Conservation (phyloP, 2,113 vertebrate genomes). For the Pteronura brasiliensis region DNA sequence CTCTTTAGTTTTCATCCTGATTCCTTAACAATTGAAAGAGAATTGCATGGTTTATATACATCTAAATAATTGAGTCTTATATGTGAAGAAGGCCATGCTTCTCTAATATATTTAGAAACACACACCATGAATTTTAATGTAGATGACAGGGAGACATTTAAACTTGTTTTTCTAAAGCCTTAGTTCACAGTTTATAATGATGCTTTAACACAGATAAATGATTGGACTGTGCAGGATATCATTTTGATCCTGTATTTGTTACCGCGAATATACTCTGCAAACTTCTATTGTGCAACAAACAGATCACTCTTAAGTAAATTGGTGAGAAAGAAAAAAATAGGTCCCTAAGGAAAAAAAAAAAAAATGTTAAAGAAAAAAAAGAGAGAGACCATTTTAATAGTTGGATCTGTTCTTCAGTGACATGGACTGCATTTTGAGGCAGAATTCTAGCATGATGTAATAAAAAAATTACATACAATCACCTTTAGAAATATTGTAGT, state of each 20-base stretch:
- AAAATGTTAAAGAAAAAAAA: neutral
- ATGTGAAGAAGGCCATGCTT: neutral
- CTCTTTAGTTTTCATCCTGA: neutral
- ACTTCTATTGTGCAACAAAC: neutral
- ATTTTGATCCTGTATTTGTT: neutral
- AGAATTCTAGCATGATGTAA: neutral
- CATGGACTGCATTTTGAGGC: accelerated
- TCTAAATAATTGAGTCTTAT: neutral
- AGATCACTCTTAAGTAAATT: neutral
- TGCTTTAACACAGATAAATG: neutral
- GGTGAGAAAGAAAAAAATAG: neutral
- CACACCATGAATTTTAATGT: neutral
- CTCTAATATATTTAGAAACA: neutral
- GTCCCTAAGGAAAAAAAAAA: neutral
- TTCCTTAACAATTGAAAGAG: neutral
- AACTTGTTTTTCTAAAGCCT: neutral
- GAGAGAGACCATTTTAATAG: neutral
- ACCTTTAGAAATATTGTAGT: neutral
- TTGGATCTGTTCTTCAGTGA: neutral
- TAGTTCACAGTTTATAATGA: neutral
- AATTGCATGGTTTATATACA: neutral
- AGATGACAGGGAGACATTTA: neutral
- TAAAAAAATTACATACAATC: neutral
- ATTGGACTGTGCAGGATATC: neutral
- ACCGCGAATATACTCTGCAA: neutral